Percentiles rank a stretch among this genome's conserved stretches.
phyloP scores from a whole-genome alignment of 1,140 invertebrate genomes.

The Pseudomyrmex dendroicus region DNA sequence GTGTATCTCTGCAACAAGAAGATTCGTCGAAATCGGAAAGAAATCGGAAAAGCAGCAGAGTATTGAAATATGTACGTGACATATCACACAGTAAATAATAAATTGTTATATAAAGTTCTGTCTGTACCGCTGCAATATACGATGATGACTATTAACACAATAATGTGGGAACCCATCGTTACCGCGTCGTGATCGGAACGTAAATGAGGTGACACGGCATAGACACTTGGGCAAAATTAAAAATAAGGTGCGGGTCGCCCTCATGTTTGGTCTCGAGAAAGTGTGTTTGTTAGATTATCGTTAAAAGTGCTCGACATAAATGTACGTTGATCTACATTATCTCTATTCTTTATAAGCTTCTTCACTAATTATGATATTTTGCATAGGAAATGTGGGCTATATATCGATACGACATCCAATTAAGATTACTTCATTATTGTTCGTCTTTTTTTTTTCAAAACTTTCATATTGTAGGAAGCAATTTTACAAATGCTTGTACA shows the following conservation, averaged over 20 bases:
- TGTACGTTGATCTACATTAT: too few relatives aligned
- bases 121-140: slow-evolving; percentile 53
- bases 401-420: not conserved
- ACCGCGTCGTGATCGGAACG: slow-evolving; percentile 37
- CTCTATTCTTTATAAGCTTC: slow-evolving; percentile 20
- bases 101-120: not conserved
- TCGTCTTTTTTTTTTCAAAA: slow-evolving; percentile 7
- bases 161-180: slow-evolving; percentile 59
- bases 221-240: slow-evolving; percentile 43
- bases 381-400: slow-evolving; percentile 60
- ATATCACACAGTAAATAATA: not conserved
- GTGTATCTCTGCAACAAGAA: slow-evolving; percentile 23
- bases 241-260: slow-evolving; percentile 69
- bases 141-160: slow-evolving; percentile 25
- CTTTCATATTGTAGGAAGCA: slow-evolving; percentile 7
- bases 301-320: slow-evolving; percentile 49
- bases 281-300: slow-evolving; percentile 64
- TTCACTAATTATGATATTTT: slow-evolving; percentile 4
- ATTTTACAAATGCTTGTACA: not conserved
- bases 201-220: slow-evolving; percentile 65
- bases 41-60: not conserved
- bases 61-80: not conserved
- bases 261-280: slow-evolving; percentile 66
- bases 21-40: not conserved
- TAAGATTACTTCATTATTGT: slow-evolving; percentile 24